Evolutionary conservation across 2,888 invertebrate species (phyloP).

Genomic region (Sinohyriopsis cumingii): DNA sequence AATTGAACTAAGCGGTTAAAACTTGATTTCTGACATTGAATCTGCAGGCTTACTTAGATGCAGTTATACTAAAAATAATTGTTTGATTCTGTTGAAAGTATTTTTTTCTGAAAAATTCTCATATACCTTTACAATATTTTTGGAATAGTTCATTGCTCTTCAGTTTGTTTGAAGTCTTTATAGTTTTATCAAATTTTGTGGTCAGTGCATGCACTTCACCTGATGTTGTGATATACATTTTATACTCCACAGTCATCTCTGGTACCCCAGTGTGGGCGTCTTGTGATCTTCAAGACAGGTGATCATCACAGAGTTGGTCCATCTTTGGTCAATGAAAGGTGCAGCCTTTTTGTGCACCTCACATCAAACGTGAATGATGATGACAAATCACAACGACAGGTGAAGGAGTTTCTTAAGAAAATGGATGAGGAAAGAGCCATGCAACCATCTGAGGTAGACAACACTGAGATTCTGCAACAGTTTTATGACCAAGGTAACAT

Average conservation of each 20-base stretch:
- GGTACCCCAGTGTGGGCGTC: constrained; percentile 76
- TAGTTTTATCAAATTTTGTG: background rate
- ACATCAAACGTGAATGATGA: constrained; percentile 32
- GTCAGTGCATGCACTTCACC: background rate
- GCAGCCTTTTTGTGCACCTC: constrained; percentile 72
- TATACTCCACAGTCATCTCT: constrained; percentile 71
- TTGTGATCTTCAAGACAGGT: constrained; percentile 77
- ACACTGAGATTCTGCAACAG: constrained; percentile 38
- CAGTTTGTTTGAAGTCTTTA: no score
- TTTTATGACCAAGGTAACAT: constrained; percentile 49
- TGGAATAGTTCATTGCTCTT: no score
- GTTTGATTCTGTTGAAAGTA: no score
- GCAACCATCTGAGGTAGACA: constrained; percentile 15
- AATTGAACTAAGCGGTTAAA: no score
- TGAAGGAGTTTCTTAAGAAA: constrained; percentile 33
- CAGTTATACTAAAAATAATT: no score
- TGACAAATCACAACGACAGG: constrained; percentile 28
- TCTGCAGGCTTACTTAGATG: no score
- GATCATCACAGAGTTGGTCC: constrained; percentile 77
- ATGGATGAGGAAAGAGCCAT: constrained; percentile 37
- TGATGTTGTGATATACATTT: background rate
- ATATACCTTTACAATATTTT: no score
- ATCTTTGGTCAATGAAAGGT: constrained; percentile 75
- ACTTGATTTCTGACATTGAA: no score
- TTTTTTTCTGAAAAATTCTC: no score